Evolutionary conservation across 2,888 invertebrate species (phyloP).

Genomic region (Nemotelus pantherinus): DNA sequence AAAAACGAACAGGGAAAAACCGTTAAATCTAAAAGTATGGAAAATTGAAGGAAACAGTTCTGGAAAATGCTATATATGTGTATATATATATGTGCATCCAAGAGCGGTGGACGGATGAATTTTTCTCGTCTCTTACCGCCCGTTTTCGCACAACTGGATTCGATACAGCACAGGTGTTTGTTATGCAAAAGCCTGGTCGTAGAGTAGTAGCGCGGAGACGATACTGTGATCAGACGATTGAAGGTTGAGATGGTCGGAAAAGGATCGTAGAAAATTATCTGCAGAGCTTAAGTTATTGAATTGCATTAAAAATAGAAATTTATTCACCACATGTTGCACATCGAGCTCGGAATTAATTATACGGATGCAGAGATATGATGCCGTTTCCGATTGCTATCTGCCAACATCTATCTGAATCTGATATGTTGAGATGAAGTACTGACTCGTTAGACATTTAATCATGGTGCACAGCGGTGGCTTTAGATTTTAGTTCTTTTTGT

Average conservation of each 20-base stretch:
- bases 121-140: too few species aligned
- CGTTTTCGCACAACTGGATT: too few species aligned
- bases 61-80: background rate
- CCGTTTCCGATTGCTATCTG: too few species aligned
- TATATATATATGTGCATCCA: background rate
- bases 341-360: background rate
- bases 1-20: background rate
- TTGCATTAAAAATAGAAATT: conserved; percentile 28
- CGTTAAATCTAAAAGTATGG: background rate
- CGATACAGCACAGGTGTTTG: conserved; percentile 1
- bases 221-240: background rate
- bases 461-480: too few species aligned
- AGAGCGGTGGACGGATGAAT: too few species aligned
- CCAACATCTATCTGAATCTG: background rate
- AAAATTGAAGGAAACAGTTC: background rate
- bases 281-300: conserved; percentile 10
- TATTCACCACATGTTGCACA: conserved; percentile 22
- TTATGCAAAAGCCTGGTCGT: background rate
- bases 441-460: too few species aligned
- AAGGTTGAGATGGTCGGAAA: background rate
- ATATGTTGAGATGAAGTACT: background rate
- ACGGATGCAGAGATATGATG: background rate
- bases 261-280: background rate
- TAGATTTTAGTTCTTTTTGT: too few species aligned
- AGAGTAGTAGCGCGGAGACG: background rate